Evolutionary conservation across 2,797 vertebrate species (phyloP).

Genomic region (Poeciliopsis paucimaculata): DNA sequence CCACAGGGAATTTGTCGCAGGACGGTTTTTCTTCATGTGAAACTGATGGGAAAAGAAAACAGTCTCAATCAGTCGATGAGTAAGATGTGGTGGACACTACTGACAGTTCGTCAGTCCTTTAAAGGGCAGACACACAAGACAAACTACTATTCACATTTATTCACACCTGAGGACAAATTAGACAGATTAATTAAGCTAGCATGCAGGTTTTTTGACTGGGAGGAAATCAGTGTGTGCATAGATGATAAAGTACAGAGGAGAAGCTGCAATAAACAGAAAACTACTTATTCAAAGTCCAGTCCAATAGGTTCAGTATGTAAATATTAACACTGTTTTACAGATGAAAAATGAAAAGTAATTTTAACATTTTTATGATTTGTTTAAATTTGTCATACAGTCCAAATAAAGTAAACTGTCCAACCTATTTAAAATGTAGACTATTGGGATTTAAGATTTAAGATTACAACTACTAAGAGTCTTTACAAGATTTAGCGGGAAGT

Average conservation of each 20-base stretch:
- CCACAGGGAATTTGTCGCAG: neutral
- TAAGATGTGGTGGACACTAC: neutral
- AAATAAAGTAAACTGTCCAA: neutral
- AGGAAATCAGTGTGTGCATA: neutral
- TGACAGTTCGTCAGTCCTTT: neutral
- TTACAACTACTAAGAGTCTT: neutral
- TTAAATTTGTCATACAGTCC: neutral
- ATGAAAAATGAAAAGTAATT: neutral
- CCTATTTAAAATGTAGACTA: neutral
- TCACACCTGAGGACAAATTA: neutral
- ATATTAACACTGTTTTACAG: neutral
- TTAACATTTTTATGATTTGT: neutral
- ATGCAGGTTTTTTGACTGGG: neutral
- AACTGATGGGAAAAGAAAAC: neutral
- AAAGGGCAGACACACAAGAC: neutral
- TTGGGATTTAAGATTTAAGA: neutral
- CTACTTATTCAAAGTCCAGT: neutral
- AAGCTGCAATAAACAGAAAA: neutral
- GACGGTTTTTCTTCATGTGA: neutral
- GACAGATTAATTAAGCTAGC: neutral
- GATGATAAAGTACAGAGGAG: neutral
- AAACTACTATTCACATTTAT: neutral
- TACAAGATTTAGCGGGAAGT: neutral
- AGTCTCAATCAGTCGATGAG: neutral
- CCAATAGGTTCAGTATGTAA: neutral